phyloP scores from a whole-genome alignment of 30 jellyfish, hydroid and myxozoan species.

The Cassiopea andromeda region DNA sequence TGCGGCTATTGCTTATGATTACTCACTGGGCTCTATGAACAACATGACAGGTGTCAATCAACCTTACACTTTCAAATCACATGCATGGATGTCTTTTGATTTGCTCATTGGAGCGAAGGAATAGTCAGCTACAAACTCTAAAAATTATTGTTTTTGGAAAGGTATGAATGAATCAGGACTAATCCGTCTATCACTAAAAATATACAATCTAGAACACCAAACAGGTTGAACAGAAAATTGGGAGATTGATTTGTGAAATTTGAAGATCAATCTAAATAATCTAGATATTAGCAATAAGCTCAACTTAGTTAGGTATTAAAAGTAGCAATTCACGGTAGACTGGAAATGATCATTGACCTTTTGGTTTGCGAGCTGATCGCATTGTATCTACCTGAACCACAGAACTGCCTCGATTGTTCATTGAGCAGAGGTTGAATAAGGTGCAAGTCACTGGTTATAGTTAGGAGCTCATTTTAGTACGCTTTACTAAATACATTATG shows the following conservation, averaged over 20 bases:
- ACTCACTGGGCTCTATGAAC: slow-evolving; percentile 1
- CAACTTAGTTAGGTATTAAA: background rate
- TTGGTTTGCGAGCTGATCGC: background rate
- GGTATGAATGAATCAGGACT: too few relatives aligned
- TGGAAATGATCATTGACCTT: background rate
- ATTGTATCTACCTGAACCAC: background rate
- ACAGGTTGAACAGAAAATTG: too few relatives aligned
- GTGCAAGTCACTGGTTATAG: background rate
- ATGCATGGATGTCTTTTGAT: background rate
- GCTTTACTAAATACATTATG: background rate
- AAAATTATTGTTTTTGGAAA: too few relatives aligned
- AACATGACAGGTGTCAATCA: background rate
- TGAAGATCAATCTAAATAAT: too few relatives aligned
- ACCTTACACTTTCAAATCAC: background rate
- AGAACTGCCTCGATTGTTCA: background rate
- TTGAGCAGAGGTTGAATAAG: background rate
- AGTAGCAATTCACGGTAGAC: background rate
- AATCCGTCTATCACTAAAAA: too few relatives aligned
- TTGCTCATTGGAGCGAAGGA: slow-evolving; percentile 20
- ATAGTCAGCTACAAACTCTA: too few relatives aligned
- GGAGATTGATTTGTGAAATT: too few relatives aligned
- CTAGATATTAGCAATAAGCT: too few relatives aligned
- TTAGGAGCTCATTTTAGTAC: too few relatives aligned
- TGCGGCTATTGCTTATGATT: slow-evolving; percentile 19
- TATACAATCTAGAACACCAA: too few relatives aligned